Evolutionary conservation across 92 coral and sea anemone genomes (phyloP), one percentile per base, ranked within the genome.

Genomic region (Pocillopora grandis): DNA sequence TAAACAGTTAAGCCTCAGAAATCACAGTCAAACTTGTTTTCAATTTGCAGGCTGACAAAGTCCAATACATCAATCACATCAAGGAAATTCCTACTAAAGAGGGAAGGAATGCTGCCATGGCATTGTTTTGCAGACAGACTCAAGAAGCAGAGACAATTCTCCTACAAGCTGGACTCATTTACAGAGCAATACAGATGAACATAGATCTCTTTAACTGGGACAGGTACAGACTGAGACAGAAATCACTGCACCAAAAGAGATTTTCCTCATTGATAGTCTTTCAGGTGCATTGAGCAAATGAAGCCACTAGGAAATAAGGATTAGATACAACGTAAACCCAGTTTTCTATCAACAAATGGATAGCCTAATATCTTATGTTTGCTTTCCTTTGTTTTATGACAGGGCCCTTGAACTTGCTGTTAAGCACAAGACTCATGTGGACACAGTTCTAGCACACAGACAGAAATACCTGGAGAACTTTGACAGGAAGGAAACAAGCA

Each of bases 201-300:
- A 94, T 94, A 83, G 98, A 96, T 88, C 96, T 96, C 87, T 96
- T 96, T 80, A 96, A 94, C 88, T 96, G 98, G 98, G 98, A 96
- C 87, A 94, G 98, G 98, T 96, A 37, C 12, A 7, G 52, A 42
- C 52, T 42, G 31, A 27, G 31, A 27, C 31, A 27, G 31, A 27
- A 1, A 27, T 27, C 31, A 27, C 31, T 27, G 31, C 0, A 1
- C 31, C 0, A 27, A 27, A 27, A 27, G 31, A 27, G 31, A 27
- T 27, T 27, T 27, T 27, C 31, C 31, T 27, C 31, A 27, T 27
- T 27, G 31, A 27, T 27, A 27, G 31, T 27, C 31, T 27, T 27
- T 27, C 31, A 27, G 1, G 31, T 27, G 31, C 31, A 27, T 27
- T 27, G 31, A 27, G 31, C 0, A 27, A 27, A 1, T 27, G 31